Evolutionary conservation across 2,113 vertebrate species (phyloP).

Genomic region (Perccottus glenii): DNA sequence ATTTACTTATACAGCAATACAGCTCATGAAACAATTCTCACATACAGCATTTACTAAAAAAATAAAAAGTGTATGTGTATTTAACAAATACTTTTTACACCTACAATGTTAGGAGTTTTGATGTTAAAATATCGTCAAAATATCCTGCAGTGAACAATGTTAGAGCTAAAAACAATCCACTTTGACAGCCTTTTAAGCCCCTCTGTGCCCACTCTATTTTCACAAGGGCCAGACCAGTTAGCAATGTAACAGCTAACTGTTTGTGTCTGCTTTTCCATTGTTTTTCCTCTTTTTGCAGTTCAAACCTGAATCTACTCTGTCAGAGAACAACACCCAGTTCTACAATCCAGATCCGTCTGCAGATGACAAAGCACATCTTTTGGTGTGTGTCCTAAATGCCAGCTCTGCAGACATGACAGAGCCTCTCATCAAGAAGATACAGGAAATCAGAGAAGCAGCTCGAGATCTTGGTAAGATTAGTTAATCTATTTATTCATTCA

Average conservation of each 20-base stretch:
- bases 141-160: no score
- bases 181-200: no score
- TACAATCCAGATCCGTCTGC: conserved; percentile 15
- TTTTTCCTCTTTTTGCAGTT: conserved; percentile 20
- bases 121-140: no score
- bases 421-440: conserved; percentile 21
- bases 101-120: no score
- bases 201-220: no score
- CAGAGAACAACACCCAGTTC: neutral
- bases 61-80: no score
- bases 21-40: neutral
- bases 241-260: neutral
- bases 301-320: conserved; percentile 9
- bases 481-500: no score
- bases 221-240: no score
- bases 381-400: conserved; percentile 30
- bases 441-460: conserved; percentile 18
- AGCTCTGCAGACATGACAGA: neutral
- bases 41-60: no score
- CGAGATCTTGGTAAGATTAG: conserved; percentile 23
- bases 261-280: neutral
- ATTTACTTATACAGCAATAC: neutral
- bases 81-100: no score
- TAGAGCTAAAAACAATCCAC: no score
- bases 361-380: conserved; percentile 28